These are phyloP conservation scores for Staurois parvus DNA, from an alignment of 2,797 vertebrate species.

Conservation along the genomic window DNA sequence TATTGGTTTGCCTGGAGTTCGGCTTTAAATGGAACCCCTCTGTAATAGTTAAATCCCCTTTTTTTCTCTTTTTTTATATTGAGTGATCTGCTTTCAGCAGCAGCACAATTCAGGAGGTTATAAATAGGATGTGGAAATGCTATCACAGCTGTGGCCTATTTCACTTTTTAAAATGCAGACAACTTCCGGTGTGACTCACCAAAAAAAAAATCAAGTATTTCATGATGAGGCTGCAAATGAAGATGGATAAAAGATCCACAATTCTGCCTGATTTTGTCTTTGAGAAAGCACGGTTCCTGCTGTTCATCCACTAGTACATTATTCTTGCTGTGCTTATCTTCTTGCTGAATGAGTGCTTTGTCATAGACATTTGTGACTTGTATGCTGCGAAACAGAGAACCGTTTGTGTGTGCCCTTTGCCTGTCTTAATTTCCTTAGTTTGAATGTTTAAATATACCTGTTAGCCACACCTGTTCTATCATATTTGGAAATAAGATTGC, in stretches of 20 bases:
- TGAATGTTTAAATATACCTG: background rate
- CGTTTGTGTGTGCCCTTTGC: background rate
- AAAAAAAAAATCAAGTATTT: slow-evolving; percentile 18
- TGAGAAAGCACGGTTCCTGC: background rate
- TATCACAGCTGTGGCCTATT: slow-evolving; percentile 43
- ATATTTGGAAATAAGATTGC: too few relatives aligned
- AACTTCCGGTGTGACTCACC: slow-evolving; percentile 23
- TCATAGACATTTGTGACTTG: background rate
- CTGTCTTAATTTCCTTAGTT: background rate
- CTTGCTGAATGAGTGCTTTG: background rate
- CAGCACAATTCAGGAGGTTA: slow-evolving; percentile 48
- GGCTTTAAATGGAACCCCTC: too few relatives aligned
- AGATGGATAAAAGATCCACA: background rate
- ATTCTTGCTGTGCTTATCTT: background rate
- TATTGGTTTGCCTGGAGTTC: too few relatives aligned
- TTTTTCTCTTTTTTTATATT: slow-evolving; percentile 15
- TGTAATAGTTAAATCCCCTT: background rate
- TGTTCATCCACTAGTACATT: background rate
- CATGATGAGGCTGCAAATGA: slow-evolving; percentile 28
- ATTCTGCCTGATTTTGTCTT: slow-evolving; percentile 25
- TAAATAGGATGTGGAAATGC: slow-evolving; percentile 41
- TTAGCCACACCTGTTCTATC: too few relatives aligned
- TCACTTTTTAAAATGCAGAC: slow-evolving; percentile 2
- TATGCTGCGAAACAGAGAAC: background rate
- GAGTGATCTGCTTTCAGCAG: slow-evolving; percentile 47